Percentiles rank a stretch among this genome's conserved stretches.
Evolutionary conservation across 2,888 invertebrate genomes (phyloP).

Genomic region (Melieria picta): DNA sequence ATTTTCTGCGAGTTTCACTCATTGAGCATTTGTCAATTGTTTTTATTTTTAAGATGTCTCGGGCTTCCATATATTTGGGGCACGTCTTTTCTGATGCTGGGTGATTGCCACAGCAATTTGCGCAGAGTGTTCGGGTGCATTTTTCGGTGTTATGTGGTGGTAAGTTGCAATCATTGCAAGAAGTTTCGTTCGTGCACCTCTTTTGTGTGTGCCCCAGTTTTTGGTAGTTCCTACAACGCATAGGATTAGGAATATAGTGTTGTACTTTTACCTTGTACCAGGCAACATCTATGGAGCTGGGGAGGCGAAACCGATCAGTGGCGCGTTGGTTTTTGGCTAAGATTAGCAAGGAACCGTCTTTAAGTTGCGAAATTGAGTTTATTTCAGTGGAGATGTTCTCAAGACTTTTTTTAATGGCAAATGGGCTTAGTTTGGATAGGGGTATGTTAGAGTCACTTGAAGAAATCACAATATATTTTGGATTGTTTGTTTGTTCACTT

Average conservation of each 20-base stretch:
- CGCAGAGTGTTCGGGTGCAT: slow-evolving; percentile 18
- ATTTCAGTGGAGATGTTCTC: not conserved
- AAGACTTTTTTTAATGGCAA: not conserved
- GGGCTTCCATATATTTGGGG: not conserved
- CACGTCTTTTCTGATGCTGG: slow-evolving; percentile 1
- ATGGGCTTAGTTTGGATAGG: not conserved
- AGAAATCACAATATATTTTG: no score
- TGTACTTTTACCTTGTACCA: slow-evolving; percentile 20
- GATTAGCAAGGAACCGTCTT: no score
- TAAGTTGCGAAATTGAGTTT: not conserved
- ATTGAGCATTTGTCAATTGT: slow-evolving; percentile 18
- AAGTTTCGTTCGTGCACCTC: not conserved
- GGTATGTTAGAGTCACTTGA: no score
- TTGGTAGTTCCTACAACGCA: slow-evolving; percentile 19
- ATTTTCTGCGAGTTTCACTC: not conserved
- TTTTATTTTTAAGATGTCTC: slow-evolving; percentile 13
- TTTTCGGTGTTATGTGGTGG: slow-evolving; percentile 12
- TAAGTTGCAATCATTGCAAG: not conserved
- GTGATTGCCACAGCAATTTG: slow-evolving; percentile 15
- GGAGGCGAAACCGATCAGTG: slow-evolving; percentile 12
- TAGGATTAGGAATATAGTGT: slow-evolving; percentile 9
- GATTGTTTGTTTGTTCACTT: no score
- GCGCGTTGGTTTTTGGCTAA: no score
- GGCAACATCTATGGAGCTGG: not conserved
- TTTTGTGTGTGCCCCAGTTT: slow-evolving; percentile 23